phyloP scores from a whole-genome alignment of 2,888 invertebrate genomes.

The Macrophya annulata region DNA sequence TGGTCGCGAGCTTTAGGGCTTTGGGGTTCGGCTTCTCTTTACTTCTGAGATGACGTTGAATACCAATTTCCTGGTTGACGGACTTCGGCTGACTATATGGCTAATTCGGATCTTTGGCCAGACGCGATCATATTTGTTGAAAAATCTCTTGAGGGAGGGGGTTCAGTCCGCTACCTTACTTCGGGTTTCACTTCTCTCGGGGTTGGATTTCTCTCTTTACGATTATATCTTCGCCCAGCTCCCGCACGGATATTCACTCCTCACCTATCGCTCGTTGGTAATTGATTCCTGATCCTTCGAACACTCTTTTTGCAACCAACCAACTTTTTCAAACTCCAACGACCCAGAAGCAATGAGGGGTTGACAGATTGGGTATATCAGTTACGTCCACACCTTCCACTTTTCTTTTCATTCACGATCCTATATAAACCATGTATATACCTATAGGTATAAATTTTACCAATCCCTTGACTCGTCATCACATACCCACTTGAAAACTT shows the following conservation, averaged over 20 bases:
- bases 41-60: slow-evolving; percentile 15
- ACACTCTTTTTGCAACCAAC: slow-evolving; percentile 52
- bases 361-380: slow-evolving; percentile 60
- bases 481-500: neutral
- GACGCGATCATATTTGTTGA: slow-evolving; percentile 34
- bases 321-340: slow-evolving; percentile 57
- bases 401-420: slow-evolving; percentile 3
- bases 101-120: slow-evolving; percentile 16
- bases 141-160: neutral
- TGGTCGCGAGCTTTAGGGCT: slow-evolving; percentile 15
- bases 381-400: slow-evolving; percentile 55
- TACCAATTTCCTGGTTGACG: slow-evolving; percentile 41
- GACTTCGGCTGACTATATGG: neutral
- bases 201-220: neutral
- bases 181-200: neutral
- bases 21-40: neutral
- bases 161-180: neutral
- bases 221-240: neutral
- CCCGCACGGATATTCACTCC: slow-evolving; percentile 3
- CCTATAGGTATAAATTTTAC: neutral
- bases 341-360: slow-evolving; percentile 58
- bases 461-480: slow-evolving; percentile 22
- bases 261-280: slow-evolving; percentile 52
- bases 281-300: slow-evolving; percentile 62
- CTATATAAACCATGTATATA: neutral